Percentiles rank a stretch among this genome's conserved stretches.
These are phyloP conservation scores for Teleogryllus oceanicus DNA, from an alignment of 2,888 invertebrate genomes.

Conservation along the genomic window DNA sequence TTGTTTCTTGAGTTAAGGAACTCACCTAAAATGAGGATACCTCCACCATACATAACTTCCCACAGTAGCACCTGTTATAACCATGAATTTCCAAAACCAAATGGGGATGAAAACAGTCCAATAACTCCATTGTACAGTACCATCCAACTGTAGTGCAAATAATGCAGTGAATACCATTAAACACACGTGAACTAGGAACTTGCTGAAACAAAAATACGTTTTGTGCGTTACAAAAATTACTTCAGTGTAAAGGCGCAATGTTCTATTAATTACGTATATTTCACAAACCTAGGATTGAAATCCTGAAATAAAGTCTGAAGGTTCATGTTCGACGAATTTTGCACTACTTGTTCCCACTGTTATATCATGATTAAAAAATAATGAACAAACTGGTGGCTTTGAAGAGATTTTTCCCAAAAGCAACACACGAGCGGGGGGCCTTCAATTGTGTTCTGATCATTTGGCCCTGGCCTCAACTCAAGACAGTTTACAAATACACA, in stretches of 20 bases:
- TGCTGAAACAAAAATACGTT: conserved; percentile 63
- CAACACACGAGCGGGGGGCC: too few species aligned
- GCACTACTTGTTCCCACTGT: neutral
- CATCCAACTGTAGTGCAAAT: conserved; percentile 86
- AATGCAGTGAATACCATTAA: conserved; percentile 86
- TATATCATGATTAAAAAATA: too few species aligned
- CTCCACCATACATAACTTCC: conserved; percentile 96
- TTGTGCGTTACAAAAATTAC: conserved; percentile 34
- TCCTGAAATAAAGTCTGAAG: conserved; percentile 84
- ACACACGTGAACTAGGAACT: conserved; percentile 93
- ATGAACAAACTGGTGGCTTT: too few species aligned
- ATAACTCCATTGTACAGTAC: conserved; percentile 85
- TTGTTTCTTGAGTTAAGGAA: neutral
- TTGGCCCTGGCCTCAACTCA: too few species aligned
- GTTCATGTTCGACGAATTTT: conserved; percentile 61
- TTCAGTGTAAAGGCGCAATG: conserved; percentile 2
- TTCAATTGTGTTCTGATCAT: too few species aligned
- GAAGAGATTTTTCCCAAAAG: too few species aligned
- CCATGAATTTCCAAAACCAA: conserved; percentile 95
- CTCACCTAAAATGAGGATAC: conserved; percentile 88
- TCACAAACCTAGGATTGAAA: conserved; percentile 79
- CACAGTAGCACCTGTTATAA: conserved; percentile 82
- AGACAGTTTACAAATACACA: too few species aligned
- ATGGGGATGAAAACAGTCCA: conserved; percentile 95
- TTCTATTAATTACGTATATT: too few species aligned